Evolutionary conservation across 2,888 invertebrate genomes (phyloP), one percentile per base, ranked within the genome.

Genomic region (Standfussiana lucernea): DNA sequence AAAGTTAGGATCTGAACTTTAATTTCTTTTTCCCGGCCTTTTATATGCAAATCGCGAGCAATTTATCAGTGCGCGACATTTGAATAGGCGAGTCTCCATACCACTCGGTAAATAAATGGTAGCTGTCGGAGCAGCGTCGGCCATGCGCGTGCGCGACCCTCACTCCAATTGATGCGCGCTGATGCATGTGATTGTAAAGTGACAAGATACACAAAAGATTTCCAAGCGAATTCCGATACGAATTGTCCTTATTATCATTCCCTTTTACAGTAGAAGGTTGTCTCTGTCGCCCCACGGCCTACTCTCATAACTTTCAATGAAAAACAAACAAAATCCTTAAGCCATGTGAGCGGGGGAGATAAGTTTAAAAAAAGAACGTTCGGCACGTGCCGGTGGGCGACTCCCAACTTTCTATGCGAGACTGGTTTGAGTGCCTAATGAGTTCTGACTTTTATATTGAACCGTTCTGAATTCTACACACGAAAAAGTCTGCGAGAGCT

Each of bases 1-100:
- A 92, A 93, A 92, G 91, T 93, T 92, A 92, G 91, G 87, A 89
- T 89, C 86, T 88, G 86, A 86, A 85, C 86, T 91, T 92, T 88
- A 91, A 92, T 92, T 93, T 92, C 90, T 91, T 93, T 93, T 92
- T 88, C 86, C 77, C 79, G 74, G 82, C 90, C 93, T 93, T 95
- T 94, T 95, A 95, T 94, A 95, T 95, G 95, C 94, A 94, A 95
- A 95, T 95, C 88, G 90, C 82, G 90, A 86, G 90, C 93, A 96
- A 95, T 96, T 96, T 96, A 96, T 95, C 95, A 95, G 92, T 85
- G 87, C 82, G 84, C 81, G 95, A 95, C 96, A 90, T 94, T 92
- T 96, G 93, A 96, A 96, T 96, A 92, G 94, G 90, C 89, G 86
- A 92, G 90, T 93, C 92, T 93, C 90, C 91, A 89, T 91, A 90